A percentile compares a stretch with the other conserved stretches of the same genome.
Evolutionary conservation across 2,113 vertebrate genomes (phyloP).

Genomic region (Bos javanicus): DNA sequence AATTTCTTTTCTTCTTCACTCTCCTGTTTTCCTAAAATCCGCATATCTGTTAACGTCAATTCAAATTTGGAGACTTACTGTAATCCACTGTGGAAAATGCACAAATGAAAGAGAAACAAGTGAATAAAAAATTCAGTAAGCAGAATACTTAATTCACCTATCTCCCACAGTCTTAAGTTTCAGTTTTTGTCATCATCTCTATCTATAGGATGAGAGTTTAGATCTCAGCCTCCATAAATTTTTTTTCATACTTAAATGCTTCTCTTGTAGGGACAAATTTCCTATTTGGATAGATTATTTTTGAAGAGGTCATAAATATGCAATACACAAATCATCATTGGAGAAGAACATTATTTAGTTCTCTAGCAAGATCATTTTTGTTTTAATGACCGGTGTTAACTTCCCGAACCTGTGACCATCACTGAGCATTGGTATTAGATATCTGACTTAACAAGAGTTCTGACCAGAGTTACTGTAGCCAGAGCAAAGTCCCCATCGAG

Average conservation of each 20-base stretch:
- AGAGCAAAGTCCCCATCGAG: background rate
- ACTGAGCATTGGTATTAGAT: background rate
- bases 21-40: background rate
- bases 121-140: background rate
- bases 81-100: background rate
- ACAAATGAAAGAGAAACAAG: slow-evolving; percentile 21
- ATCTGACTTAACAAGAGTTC: background rate
- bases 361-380: background rate
- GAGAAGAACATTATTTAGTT: background rate
- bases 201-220: background rate
- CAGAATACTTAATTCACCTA: background rate
- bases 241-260: background rate
- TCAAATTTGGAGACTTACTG: background rate
- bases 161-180: background rate
- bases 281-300: background rate
- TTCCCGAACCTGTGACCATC: background rate
- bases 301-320: background rate
- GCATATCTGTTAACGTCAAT: background rate
- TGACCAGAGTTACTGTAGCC: background rate
- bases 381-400: background rate
- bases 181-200: background rate
- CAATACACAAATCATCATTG: background rate
- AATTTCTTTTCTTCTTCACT: background rate
- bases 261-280: background rate
- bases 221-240: background rate